Conservation (phyloP, 2,888 invertebrate species). For the Nymphalis polychloros region DNA sequence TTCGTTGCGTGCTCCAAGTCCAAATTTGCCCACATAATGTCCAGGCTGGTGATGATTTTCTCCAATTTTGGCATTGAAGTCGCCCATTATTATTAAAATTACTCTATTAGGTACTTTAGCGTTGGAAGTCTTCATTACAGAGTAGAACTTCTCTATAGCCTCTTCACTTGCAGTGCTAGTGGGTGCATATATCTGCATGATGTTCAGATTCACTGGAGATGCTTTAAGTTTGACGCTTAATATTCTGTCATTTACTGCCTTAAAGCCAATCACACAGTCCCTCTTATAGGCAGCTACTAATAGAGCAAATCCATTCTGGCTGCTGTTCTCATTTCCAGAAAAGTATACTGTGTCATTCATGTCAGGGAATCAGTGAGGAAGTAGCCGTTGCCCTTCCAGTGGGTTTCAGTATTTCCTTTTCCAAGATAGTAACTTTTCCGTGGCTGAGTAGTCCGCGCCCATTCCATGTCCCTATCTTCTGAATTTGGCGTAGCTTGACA, state of each 20-base stretch:
- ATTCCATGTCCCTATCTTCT: slow-evolving; percentile 39
- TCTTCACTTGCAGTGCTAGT: slow-evolving; percentile 27
- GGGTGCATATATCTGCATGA: slow-evolving; percentile 34
- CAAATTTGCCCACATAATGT: slow-evolving; percentile 12
- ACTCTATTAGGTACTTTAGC: slow-evolving; percentile 32
- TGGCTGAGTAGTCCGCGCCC: slow-evolving; percentile 27
- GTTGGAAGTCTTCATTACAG: slow-evolving; percentile 20
- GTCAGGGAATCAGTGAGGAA: not conserved
- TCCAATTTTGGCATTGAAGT: slow-evolving; percentile 33
- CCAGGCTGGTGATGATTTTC: not conserved
- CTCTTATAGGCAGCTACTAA: slow-evolving; percentile 17
- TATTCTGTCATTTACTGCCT: slow-evolving; percentile 27
- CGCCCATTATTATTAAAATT: not conserved
- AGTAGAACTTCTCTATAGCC: slow-evolving; percentile 28
- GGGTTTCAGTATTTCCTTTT: slow-evolving; percentile 37
- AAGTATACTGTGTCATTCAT: slow-evolving; percentile 29
- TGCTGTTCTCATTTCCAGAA: slow-evolving; percentile 28
- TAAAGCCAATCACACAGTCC: slow-evolving; percentile 23
- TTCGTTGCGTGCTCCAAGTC: slow-evolving; percentile 23
- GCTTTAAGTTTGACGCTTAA: slow-evolving; percentile 24
- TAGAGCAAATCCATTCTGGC: slow-evolving; percentile 28
- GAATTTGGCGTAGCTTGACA: slow-evolving; percentile 20
- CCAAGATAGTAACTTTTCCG: slow-evolving; percentile 35
- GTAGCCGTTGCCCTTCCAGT: slow-evolving; percentile 37
- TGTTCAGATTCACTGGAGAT: slow-evolving; percentile 21